Percentiles rank a stretch among this genome's conserved stretches.
Conservation (phyloP, 2,888 invertebrate genomes). For the Azorinus chamasolen region DNA sequence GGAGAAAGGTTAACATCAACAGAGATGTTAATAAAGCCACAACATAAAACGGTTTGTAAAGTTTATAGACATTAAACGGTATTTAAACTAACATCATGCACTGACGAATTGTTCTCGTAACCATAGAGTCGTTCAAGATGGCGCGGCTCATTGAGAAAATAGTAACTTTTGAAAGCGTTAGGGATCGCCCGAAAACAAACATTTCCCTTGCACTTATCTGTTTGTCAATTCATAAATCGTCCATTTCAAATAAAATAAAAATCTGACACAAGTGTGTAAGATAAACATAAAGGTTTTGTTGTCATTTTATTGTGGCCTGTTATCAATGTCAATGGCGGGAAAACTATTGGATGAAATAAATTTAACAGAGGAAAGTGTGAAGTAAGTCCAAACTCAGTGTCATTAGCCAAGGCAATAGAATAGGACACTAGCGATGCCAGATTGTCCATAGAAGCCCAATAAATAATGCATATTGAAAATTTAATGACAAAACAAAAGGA, state of each 20-base stretch:
- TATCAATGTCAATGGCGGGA: conserved; percentile 54
- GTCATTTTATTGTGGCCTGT: conserved; percentile 44
- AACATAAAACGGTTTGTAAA: conserved; percentile 37
- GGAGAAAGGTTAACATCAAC: too few relatives aligned
- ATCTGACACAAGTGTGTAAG: conserved; percentile 53
- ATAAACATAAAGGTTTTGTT: conserved; percentile 50
- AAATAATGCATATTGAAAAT: background rate
- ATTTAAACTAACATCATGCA: conserved; percentile 44
- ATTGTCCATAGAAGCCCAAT: too few relatives aligned
- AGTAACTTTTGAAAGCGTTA: conserved; percentile 51
- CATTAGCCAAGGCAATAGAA: too few relatives aligned
- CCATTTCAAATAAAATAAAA: conserved; percentile 67
- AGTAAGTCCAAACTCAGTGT: conserved; percentile 43
- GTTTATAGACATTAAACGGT: conserved; percentile 42
- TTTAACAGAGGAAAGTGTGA: conserved; percentile 56
- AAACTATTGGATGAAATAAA: conserved; percentile 50
- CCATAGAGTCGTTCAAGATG: conserved; percentile 10
- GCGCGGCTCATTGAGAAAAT: conserved; percentile 37
- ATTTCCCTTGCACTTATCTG: conserved; percentile 66
- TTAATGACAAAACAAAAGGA: conserved; percentile 17
- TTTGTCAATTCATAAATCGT: conserved; percentile 68
- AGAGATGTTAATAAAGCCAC: conserved; percentile 18
- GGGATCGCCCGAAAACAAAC: conserved; percentile 44
- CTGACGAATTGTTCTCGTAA: conserved; percentile 6
- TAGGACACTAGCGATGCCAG: too few relatives aligned